These are phyloP conservation scores for Campaea margaritaria DNA, from an alignment of 2,888 invertebrate species.

Conservation along the genomic window DNA sequence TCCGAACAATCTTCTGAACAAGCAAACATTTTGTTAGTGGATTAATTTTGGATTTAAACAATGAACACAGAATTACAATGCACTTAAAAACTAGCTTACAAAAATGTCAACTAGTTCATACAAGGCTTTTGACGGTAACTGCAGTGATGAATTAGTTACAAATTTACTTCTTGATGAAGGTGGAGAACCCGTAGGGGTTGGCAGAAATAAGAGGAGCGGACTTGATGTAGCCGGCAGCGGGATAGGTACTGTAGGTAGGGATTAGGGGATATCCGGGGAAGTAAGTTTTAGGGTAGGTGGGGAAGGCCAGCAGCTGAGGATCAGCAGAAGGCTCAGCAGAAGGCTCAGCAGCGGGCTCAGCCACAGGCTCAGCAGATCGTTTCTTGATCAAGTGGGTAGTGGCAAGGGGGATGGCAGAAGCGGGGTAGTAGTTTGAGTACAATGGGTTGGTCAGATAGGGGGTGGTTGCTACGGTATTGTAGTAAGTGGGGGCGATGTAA, in stretches of 20 bases:
- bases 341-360: slow-evolving; percentile 18
- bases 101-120: slow-evolving; percentile 8
- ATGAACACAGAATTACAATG: slow-evolving; percentile 7
- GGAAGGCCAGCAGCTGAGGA: slow-evolving; percentile 7
- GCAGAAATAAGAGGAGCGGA: slow-evolving; percentile 11
- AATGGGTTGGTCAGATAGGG: slow-evolving; percentile 25
- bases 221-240: slow-evolving; percentile 15
- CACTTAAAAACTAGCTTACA: slow-evolving; percentile 13
- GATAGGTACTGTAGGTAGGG: slow-evolving; percentile 3
- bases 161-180: slow-evolving; percentile 44
- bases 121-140: slow-evolving; percentile 17
- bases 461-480: slow-evolving; percentile 13
- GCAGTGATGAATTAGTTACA: slow-evolving; percentile 1
- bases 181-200: slow-evolving; percentile 37
- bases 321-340: slow-evolving; percentile 34
- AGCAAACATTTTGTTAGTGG: slow-evolving; percentile 18
- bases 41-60: slow-evolving; percentile 33
- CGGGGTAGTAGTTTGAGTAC: slow-evolving; percentile 15
- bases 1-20: slow-evolving; percentile 32
- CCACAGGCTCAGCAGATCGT: slow-evolving; percentile 48
- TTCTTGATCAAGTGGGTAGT: slow-evolving; percentile 62
- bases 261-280: slow-evolving; percentile 7
- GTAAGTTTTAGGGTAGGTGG: slow-evolving; percentile 8
- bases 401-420: slow-evolving; percentile 44
- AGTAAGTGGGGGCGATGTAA: slow-evolving; percentile 43